Base-by-base conservation (phyloP, 2,797 vertebrate species). In the Sciaenops ocellatus region DNA sequence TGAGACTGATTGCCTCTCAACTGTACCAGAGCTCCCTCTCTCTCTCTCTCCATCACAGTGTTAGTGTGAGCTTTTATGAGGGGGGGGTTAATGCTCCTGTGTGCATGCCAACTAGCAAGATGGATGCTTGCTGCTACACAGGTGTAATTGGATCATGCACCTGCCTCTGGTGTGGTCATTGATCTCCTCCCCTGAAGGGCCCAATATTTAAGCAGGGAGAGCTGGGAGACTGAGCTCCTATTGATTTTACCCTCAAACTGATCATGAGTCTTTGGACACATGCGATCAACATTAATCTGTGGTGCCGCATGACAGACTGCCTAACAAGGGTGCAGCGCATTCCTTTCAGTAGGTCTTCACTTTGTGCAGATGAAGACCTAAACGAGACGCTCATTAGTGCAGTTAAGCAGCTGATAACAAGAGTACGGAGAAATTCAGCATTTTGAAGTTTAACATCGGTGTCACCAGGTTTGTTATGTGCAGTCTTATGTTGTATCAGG, bases 141-240 rank as follows among this genome's bases (percentile, higher is more conserved):
- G 84, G 84, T 90, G 85, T 88, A 92, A 90, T 91, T 90, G 87
- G 87, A 92, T 86, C 87, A 84, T 80, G 70, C 85, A 83, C 84
- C 81, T 85, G 74, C 69, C 69, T 68, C 85, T 75, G 65, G 66
- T 86, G 69, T 65, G 73, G 78, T 50, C 87, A 93, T 90, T 89
- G 90, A 93, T 93, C 87, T 79, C 47, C 78, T 69, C 42, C 55
- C 55, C 73, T 64, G 61, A 15, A 15, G 71, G 73, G 30, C 44
- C 55, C 51, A 78, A 63, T 86, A 71, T 84, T 83, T 78, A 85
- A 62, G 57, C 22, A 54, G 59, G 57, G 64, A 55, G 63, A 74
- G 59, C 65, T 38, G 34, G 59, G 66, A 72, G 71, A 75, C 13
- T 20, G 41, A 57, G 75, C 61, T 67, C 28, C 34, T 64, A 91